phyloP scores from a whole-genome alignment of 2,797 vertebrate genomes.

The Betta splendens region DNA sequence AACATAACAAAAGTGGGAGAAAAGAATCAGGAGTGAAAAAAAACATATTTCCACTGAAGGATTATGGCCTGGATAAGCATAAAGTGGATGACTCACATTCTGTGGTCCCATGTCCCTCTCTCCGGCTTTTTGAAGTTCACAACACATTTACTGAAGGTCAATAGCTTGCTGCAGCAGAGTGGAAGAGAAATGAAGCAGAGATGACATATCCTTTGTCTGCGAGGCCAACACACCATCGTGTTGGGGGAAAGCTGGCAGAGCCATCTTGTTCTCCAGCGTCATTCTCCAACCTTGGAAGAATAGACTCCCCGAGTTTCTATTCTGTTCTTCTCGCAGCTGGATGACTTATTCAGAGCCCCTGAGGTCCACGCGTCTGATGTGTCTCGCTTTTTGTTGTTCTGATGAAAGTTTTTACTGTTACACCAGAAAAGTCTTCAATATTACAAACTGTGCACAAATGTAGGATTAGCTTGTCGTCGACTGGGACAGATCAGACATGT shows the following conservation, averaged over 20 bases:
- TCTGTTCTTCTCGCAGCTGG: constrained; percentile 25
- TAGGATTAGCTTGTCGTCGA: background rate
- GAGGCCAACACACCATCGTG: constrained; percentile 23
- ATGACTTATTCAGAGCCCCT: constrained; percentile 34
- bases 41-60: constrained; percentile 5
- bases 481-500: background rate
- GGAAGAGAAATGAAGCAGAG: constrained; percentile 36
- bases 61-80: constrained; percentile 4
- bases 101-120: constrained; percentile 10
- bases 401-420: constrained; percentile 14
- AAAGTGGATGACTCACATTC: constrained; percentile 5
- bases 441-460: constrained; percentile 4
- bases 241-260: constrained; percentile 36
- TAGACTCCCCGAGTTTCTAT: constrained; percentile 13
- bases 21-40: background rate
- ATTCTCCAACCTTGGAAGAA: constrained; percentile 28
- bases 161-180: constrained; percentile 33
- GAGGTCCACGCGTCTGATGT: constrained; percentile 7
- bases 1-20: background rate
- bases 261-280: constrained; percentile 25
- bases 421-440: background rate
- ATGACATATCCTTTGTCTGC: constrained; percentile 50
- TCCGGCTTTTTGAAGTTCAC: constrained; percentile 31
- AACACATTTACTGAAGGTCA: constrained; percentile 53
- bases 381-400: constrained; percentile 34